Base-by-base conservation (phyloP, 2,113 vertebrate species). In the Pelobates fuscus region DNA sequence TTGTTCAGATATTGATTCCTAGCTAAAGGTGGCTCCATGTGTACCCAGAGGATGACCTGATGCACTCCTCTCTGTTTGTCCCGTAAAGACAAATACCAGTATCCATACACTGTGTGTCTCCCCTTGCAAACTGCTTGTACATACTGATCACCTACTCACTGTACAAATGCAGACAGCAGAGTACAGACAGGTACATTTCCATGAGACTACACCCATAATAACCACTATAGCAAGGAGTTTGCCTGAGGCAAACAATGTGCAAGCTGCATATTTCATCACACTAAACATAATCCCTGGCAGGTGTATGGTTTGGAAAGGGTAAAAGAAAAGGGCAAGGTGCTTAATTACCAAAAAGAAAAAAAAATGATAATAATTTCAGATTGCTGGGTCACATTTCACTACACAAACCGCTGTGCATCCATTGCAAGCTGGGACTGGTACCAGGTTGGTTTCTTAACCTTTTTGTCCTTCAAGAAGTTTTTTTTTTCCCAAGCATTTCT, bases 391-490 rank as follows among this genome's bases (percentile, higher is more conserved):
- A 55, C 6, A 55, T 55, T 11, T 55, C 8, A 11, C 20, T 2
- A 6, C 21, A 2, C 52, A 5, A 23, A 55, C n/a, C 20, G 29
- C 21, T 37, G 59, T 25, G 6, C 20, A 49, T 55, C 25, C 29
- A n/a, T 41, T 15, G 5, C 21, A 26, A 17, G 23, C 12, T 37
- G 17, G 15, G n/a, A 24, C 26, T 21, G 57, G 46, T 32, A 14
- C 24, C 29, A 20, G 62, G 32, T 65, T 41, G 32, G 12, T 59
- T 57, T 46, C 24, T 59, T 76, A 64, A 76, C 73, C 64, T 67
- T 60, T 76, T 76, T 76, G 73, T 27, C 73, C 73, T 76, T 76
- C 64, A 76, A 49, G 73, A 59, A 60, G 26, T 76, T 67, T 76
- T 76, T n/a, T n/a, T n/a, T n/a, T n/a, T n/a, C n/a, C n/a, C 37